A percentile compares a stretch with the other conserved stretches of the same genome.
These are phyloP conservation scores for Apis florea DNA, from an alignment of 1,140 invertebrate species.

Conservation along the genomic window DNA sequence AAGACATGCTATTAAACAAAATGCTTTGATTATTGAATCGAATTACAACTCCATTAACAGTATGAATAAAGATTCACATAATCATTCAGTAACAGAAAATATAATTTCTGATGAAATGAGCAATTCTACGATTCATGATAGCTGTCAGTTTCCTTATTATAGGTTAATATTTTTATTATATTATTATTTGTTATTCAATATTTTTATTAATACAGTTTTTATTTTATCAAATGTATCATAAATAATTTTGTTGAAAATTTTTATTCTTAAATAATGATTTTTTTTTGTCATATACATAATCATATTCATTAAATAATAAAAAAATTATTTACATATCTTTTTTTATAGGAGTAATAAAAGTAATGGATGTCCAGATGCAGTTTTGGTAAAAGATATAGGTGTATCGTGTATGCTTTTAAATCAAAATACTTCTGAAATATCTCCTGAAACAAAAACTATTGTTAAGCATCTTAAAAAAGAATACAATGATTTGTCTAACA, in stretches of 20 bases:
- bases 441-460: constrained; percentile 26
- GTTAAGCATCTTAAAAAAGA: constrained; percentile 54
- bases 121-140: constrained; percentile 33
- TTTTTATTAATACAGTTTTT: neutral
- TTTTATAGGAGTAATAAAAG: constrained; percentile 39
- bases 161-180: constrained; percentile 44
- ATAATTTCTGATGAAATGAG: constrained; percentile 19
- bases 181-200: neutral
- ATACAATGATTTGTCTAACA: constrained; percentile 56
- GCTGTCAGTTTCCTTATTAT: constrained; percentile 58
- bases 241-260: too few species aligned
- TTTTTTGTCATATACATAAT: too few species aligned
- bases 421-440: neutral
- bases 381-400: constrained; percentile 63
- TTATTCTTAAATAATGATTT: too few species aligned
- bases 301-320: too few species aligned
- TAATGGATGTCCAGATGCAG: constrained; percentile 36
- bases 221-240: neutral
- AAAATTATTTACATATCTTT: neutral
- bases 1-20: constrained; percentile 1
- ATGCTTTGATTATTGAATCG: neutral
- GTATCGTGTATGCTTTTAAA: constrained; percentile 54
- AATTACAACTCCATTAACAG: constrained; percentile 20
- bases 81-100: constrained; percentile 21
- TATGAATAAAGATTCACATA: neutral